Percentiles rank a stretch among this genome's conserved stretches.
Evolutionary conservation across 2,797 vertebrate species (phyloP).

Genomic region (Crypturellus tataupa): DNA sequence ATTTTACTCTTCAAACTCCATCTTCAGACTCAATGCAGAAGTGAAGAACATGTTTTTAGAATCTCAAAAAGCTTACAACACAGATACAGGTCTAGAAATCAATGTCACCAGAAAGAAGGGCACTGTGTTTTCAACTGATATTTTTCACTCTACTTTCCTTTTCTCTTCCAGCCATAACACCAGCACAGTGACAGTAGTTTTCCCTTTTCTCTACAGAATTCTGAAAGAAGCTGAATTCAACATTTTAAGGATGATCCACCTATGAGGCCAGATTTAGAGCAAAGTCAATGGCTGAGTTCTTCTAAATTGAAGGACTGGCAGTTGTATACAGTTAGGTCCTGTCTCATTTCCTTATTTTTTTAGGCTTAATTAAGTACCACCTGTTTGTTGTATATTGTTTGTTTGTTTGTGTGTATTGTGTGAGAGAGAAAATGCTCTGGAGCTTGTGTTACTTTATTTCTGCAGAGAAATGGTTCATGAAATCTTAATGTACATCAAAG

Average conservation of each 20-base stretch:
- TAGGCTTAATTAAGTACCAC: slow-evolving; percentile 16
- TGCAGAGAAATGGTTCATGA: slow-evolving; percentile 25
- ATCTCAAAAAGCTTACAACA: not conserved
- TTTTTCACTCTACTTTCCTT: not conserved
- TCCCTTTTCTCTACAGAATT: not conserved
- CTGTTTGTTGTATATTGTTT: slow-evolving; percentile 26
- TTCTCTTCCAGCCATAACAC: not conserved
- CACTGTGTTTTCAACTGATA: not conserved
- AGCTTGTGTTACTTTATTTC: slow-evolving; percentile 24
- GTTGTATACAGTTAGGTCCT: not conserved
- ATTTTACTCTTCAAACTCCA: slow-evolving; percentile 32
- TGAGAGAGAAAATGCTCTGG: not conserved
- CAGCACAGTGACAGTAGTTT: not conserved
- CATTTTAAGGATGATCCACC: not conserved
- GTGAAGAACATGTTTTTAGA: slow-evolving; percentile 16
- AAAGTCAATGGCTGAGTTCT: not conserved
- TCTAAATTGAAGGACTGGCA: not conserved
- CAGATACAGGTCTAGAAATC: slow-evolving; percentile 13
- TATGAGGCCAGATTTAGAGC: not conserved
- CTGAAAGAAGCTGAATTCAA: not conserved
- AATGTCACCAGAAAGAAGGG: not conserved
- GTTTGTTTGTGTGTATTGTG: not conserved
- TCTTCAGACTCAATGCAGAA: slow-evolving; percentile 42
- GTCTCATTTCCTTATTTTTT: not conserved
- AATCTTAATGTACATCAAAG: slow-evolving; percentile 43